Evolutionary conservation across 2,888 invertebrate species (phyloP), one percentile per base, ranked within the genome.

Genomic region (Athripsodes cinereus): DNA sequence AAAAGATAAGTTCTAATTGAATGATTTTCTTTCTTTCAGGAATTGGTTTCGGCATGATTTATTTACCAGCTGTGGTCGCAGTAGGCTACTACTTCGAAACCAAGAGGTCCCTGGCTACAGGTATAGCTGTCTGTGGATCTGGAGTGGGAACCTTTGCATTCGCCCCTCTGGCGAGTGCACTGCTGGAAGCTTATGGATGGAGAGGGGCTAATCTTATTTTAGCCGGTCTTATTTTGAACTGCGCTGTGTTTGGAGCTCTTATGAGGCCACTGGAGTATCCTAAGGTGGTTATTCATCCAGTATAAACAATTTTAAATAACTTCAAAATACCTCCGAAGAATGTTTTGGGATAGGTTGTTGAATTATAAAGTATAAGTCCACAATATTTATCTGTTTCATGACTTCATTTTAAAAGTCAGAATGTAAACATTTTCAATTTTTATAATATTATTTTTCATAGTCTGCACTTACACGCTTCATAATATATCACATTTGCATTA

Each of bases 61-160:
- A 95, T 74, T 81, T 98, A 50, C 97, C 97, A 0, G 96, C 97
- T 1, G 96, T 98, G 40, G 96, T 97, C 11, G 93, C 93, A 55
- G 96, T 97, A 22, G 95, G 96, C 5, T 96, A 96, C 75, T 97
- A 97, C 78, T 98, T 98, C 76, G 96, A 97, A 76, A 92, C 94
- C 50, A 91, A 92, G 67, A 82, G 96, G 62, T 94, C 96, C 11
- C 78, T 97, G 64, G 97, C 97, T 51, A 97, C 96, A 53, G 96
- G 88, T 55, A 91, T 92, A 59, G 96, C 96, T 0, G 96, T 96
- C 0, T 96, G 96, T 70, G 97, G 97, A 6, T 95, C 96, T 0
- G 97, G 97, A 2, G 78, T 79, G 1, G 97, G 97, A 50, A 96
- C 96, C 1, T 96, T 97, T 74, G 87, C 91, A 49, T 96, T 97